Base-by-base conservation (phyloP, 2,113 vertebrate genomes). In the Morone saxatilis region DNA sequence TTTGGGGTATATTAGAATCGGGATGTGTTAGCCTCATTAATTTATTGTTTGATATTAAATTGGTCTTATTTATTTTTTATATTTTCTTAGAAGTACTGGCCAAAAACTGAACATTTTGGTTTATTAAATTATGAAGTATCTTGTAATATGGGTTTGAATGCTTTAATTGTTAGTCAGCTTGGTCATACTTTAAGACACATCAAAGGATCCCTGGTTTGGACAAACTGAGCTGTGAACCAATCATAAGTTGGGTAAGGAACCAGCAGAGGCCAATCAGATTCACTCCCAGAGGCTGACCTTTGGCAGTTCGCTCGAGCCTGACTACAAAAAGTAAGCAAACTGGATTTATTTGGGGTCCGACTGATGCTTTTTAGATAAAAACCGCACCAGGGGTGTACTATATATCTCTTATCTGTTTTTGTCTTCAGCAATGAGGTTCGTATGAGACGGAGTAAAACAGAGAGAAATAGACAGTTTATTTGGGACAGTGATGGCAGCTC, bases 311-410 rank as follows among this genome's bases (percentile, higher is more conserved):
- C 56, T n/a, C 12, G 50, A 25, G 47, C 41, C 25, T 11, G 14
- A 71, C 51, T 14, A 16, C 31, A 51, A 65, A 36, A 75, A 70
- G 31, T 4, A 22, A 22, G 47, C 36, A 59, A 41, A 66, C 81
- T 19, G 17, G 48, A 57, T 81, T 87, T 72, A 76, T 78, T 8
- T 74, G 77, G 62, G 74, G 76, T 67, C 31, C 10, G 25, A 36
- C 59, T 47, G 31, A 76, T 59, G 84, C 84, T 88, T 88, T 91
- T 93, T 78, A 90, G 86, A 87, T 93, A 92, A 93, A 93, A 92
- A 81, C 85, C 56, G 54, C 66, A 75, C 12, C 70, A 60, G 41
- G 63, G 25, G 79, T 71, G 65, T 45, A 70, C 43, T 25, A 53
- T 20, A 68, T 50, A 74, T 65, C 82, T 74, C 62, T 31, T 74